Percentiles rank a stretch among this genome's conserved stretches.
phyloP scores from a whole-genome alignment of 2,113 vertebrate species.

The Leucoraja erinaceus region DNA sequence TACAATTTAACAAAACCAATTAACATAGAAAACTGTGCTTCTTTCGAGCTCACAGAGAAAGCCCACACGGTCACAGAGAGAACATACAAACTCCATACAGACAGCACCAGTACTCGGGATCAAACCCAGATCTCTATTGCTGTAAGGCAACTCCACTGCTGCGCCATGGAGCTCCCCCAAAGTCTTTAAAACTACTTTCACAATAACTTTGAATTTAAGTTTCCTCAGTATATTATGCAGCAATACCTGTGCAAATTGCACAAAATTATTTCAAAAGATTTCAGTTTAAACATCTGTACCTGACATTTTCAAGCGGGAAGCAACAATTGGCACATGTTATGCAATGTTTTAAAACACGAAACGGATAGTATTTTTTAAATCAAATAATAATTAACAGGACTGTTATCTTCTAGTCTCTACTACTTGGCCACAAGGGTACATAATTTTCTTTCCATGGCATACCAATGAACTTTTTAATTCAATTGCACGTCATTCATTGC shows the following conservation, averaged over 20 bases:
- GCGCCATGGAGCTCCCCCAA: no score
- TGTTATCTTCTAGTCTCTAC: neutral
- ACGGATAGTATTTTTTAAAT: no score
- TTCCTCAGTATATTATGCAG: neutral
- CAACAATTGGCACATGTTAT: no score
- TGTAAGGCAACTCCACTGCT: neutral
- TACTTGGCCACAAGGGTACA: neutral
- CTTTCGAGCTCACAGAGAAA: no score
- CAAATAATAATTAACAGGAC: neutral
- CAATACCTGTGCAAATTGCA: neutral
- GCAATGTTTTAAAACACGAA: no score
- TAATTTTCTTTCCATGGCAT: neutral
- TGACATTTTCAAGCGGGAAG: neutral
- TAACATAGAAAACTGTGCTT: no score
- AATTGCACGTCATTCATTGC: neutral
- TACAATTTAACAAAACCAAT: no score
- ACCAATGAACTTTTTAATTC: neutral
- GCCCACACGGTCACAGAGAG: no score
- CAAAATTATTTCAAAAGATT: neutral
- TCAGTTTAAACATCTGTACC: neutral
- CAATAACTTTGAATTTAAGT: neutral
- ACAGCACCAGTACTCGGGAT: no score
- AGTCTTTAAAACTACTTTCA: slow-evolving; percentile 4
- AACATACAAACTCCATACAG: no score
- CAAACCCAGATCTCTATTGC: no score